phyloP scores from a whole-genome alignment of 2,888 invertebrate species.

The Amphipyra berbera region DNA sequence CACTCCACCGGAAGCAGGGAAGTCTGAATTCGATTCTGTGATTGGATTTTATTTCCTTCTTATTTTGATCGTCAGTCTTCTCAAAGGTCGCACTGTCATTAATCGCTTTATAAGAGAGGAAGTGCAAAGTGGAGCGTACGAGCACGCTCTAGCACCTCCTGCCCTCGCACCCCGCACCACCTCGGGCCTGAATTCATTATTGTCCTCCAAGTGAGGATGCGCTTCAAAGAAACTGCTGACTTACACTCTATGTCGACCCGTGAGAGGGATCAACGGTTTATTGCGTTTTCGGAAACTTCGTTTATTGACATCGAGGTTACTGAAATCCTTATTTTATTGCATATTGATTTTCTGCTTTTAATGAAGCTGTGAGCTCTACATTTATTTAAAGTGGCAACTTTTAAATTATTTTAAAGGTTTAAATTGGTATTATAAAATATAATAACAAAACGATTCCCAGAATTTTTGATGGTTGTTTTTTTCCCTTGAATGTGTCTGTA shows the following conservation, averaged over 20 bases:
- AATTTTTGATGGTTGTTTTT: too few species aligned
- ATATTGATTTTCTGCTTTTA: slow-evolving; percentile 24
- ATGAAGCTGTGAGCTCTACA: not conserved
- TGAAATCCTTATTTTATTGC: slow-evolving; percentile 43
- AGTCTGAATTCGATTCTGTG: slow-evolving; percentile 66
- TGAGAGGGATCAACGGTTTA: slow-evolving; percentile 77
- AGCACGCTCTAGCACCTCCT: slow-evolving; percentile 74
- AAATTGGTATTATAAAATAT: too few species aligned
- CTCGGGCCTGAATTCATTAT: slow-evolving; percentile 85
- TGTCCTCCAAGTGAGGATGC: slow-evolving; percentile 82
- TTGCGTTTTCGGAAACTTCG: slow-evolving; percentile 77
- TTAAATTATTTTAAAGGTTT: too few species aligned
- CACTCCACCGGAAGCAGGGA: slow-evolving; percentile 36
- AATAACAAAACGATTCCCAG: too few species aligned
- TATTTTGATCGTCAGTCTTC: slow-evolving; percentile 76
- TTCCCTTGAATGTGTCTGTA: too few species aligned
- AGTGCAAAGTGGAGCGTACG: slow-evolving; percentile 84
- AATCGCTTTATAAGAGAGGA: slow-evolving; percentile 85
- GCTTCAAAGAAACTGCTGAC: slow-evolving; percentile 88
- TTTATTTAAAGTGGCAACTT: too few species aligned
- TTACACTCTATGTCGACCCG: slow-evolving; percentile 71
- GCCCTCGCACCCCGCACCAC: slow-evolving; percentile 59
- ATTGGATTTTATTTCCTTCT: slow-evolving; percentile 79
- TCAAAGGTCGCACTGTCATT: slow-evolving; percentile 82
- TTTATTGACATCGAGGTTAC: slow-evolving; percentile 73